phyloP scores from a whole-genome alignment of 1,140 invertebrate species.

The Fopius arisanus region DNA sequence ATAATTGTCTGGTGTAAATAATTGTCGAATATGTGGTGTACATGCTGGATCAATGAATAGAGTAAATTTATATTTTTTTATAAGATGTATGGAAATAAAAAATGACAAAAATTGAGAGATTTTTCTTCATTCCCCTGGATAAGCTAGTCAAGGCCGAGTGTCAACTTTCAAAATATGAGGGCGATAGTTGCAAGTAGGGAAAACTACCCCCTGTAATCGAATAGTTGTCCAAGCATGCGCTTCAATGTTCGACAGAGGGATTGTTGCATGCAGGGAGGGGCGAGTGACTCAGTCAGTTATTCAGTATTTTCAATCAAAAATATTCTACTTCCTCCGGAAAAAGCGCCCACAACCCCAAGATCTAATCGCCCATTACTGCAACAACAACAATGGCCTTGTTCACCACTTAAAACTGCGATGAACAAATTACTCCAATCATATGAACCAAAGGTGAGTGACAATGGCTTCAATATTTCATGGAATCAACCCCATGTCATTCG shows the following conservation, averaged over 20 bases:
- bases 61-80: constrained; percentile 48
- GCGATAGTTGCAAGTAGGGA: not conserved
- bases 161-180: not conserved
- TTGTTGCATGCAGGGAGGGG: constrained; percentile 22
- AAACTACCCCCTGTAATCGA: constrained; percentile 43
- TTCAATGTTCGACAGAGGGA: not conserved
- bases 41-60: not conserved
- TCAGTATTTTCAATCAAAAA: not conserved
- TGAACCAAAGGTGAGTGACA: no score
- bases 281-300: not conserved
- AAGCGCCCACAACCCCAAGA: not conserved
- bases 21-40: not conserved
- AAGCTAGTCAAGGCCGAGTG: no score
- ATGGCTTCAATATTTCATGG: no score
- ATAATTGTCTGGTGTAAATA: not conserved
- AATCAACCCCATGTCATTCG: not conserved
- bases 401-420: no score
- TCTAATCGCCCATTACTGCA: not conserved
- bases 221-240: constrained; percentile 45
- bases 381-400: not conserved
- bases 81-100: constrained; percentile 32
- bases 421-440: no score
- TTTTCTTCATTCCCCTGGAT: not conserved
- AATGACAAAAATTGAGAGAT: not conserved
- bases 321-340: not conserved